Conservation (phyloP, 2,113 vertebrate genomes). For the Podarcis cretensis region DNA sequence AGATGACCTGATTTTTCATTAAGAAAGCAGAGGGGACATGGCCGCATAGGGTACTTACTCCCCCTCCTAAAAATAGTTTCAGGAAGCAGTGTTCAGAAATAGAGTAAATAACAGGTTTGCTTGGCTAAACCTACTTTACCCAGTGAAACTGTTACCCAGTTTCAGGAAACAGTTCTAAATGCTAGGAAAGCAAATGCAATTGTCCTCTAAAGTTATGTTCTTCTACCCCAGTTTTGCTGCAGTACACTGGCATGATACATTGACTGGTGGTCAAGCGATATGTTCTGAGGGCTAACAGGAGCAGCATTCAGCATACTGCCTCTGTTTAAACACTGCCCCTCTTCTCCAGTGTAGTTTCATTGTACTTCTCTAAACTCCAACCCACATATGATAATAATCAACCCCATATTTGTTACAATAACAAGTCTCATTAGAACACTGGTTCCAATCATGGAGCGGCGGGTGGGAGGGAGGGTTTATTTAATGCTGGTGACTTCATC, state of each 20-base stretch:
- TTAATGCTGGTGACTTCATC: slow-evolving; percentile 72
- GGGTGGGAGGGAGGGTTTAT: slow-evolving; percentile 64
- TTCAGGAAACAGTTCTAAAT: background rate
- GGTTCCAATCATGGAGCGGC: slow-evolving; percentile 54
- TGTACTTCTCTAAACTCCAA: slow-evolving; percentile 62
- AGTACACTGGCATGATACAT: background rate
- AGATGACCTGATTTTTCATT: background rate
- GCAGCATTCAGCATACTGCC: background rate
- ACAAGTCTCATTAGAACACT: slow-evolving; percentile 71
- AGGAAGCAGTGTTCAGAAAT: background rate
- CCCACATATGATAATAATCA: slow-evolving; percentile 75
- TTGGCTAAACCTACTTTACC: background rate
- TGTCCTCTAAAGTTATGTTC: background rate
- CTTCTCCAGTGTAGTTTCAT: slow-evolving; percentile 34
- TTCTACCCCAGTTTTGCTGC: background rate
- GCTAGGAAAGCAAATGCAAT: background rate
- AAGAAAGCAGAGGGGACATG: background rate
- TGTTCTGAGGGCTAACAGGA: background rate
- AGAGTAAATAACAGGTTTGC: background rate
- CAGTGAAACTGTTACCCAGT: background rate
- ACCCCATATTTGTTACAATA: slow-evolving; percentile 71
- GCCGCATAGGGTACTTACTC: too few species aligned
- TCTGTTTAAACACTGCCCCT: slow-evolving; percentile 16
- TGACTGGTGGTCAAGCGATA: too few species aligned
- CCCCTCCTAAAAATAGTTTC: background rate